A percentile compares a stretch with the other conserved stretches of the same genome.
Evolutionary conservation across 2,888 invertebrate genomes (phyloP).

Genomic region (Drosophila demipolita): DNA sequence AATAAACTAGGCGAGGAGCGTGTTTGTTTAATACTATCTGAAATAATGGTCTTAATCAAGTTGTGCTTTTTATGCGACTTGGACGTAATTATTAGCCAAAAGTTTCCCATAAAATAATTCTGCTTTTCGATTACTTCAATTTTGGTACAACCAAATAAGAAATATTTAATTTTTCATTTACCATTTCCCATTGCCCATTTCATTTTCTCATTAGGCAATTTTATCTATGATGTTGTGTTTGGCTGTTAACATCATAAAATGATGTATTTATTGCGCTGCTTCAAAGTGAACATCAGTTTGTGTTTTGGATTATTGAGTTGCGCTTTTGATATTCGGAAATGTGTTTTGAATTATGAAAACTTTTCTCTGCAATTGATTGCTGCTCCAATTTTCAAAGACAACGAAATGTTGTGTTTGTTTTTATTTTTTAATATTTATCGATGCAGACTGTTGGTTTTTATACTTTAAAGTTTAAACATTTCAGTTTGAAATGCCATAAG

Average conservation of each 20-base stretch:
- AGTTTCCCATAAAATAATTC: background rate
- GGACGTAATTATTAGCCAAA: background rate
- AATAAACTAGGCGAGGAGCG: constrained; percentile 19
- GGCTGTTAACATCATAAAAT: constrained; percentile 1
- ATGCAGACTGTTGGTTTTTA: background rate
- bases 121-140: background rate
- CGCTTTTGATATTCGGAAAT: background rate
- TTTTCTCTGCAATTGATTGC: background rate
- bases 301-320: background rate
- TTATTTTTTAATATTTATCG: background rate
- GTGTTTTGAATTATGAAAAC: background rate
- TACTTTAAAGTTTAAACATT: background rate
- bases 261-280: background rate
- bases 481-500: background rate
- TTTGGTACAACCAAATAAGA: background rate
- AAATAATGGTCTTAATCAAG: constrained; percentile 20
- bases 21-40: constrained; percentile 16
- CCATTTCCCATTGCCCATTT: background rate
- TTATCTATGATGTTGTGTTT: background rate
- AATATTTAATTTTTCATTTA: background rate
- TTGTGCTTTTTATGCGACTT: constrained; percentile 9
- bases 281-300: background rate
- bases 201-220: background rate
- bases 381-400: constrained; percentile 2
- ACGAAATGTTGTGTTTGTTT: background rate